Percentiles rank a stretch among this genome's conserved stretches.
phyloP scores from a whole-genome alignment of 2,888 invertebrate genomes.

The Morpho helenor region DNA sequence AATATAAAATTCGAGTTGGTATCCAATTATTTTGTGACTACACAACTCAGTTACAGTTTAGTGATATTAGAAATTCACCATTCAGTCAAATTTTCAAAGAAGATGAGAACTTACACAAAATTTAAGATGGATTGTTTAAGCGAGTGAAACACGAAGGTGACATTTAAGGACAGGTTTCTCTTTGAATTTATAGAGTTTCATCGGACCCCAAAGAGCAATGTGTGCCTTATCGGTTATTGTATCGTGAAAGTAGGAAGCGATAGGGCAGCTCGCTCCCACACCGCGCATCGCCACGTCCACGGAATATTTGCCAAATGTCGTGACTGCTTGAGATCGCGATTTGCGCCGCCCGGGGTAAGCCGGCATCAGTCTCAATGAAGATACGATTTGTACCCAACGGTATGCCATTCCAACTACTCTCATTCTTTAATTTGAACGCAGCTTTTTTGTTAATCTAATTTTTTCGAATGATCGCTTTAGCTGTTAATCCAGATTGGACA shows the following conservation, averaged over 20 bases:
- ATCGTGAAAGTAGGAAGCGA: constrained; percentile 71
- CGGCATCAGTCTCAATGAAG: constrained; percentile 62
- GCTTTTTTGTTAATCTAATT: constrained; percentile 11
- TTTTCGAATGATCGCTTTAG: not conserved
- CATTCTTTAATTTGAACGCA: constrained; percentile 7
- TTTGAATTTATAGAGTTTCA: constrained; percentile 30
- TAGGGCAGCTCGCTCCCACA: constrained; percentile 73
- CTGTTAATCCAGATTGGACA: constrained; percentile 1
- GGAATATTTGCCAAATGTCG: constrained; percentile 77
- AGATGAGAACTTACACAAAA: too few relatives aligned
- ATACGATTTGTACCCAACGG: constrained; percentile 71
- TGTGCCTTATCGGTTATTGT: constrained; percentile 59
- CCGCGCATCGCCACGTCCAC: constrained; percentile 57
- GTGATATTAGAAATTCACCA: too few relatives aligned
- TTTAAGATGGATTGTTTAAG: constrained; percentile 9
- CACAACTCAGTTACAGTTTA: too few relatives aligned
- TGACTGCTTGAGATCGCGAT: constrained; percentile 76
- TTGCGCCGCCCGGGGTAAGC: constrained; percentile 71
- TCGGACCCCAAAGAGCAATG: constrained; percentile 42
- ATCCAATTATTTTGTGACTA: too few relatives aligned
- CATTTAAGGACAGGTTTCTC: constrained; percentile 33
- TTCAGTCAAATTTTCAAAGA: too few relatives aligned
- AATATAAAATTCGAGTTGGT: too few relatives aligned
- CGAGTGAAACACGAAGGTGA: constrained; percentile 26
- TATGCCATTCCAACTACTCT: constrained; percentile 41